A percentile compares a stretch with the other conserved stretches of the same genome.
Conservation (phyloP, 2,888 invertebrate genomes). For the Trissolcus japonicus region DNA sequence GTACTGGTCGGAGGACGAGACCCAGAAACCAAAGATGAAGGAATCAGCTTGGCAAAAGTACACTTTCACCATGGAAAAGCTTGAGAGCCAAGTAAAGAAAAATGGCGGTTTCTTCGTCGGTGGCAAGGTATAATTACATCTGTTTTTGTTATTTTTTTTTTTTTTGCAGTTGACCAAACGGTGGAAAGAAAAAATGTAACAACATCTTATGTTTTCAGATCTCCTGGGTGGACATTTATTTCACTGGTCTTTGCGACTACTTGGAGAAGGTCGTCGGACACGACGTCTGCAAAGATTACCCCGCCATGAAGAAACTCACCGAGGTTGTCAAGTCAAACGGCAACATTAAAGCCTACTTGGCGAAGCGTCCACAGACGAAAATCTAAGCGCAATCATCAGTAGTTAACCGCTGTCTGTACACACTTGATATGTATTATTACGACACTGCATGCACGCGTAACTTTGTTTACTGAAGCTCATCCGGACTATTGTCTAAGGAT, state of each 20-base stretch:
- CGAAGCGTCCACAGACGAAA: conserved; percentile 66
- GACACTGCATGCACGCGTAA: conserved; percentile 4
- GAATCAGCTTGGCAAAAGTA: conserved; percentile 62
- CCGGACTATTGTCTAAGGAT: conserved; percentile 4
- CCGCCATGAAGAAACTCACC: conserved; percentile 74
- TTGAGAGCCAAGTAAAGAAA: conserved; percentile 67
- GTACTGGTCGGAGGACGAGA: conserved; percentile 66
- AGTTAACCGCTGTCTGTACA: conserved; percentile 2
- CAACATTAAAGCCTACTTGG: conserved; percentile 75
- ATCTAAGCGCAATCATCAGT: conserved; percentile 28
- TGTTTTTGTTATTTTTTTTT: too few relatives aligned
- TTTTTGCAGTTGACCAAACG: not conserved
- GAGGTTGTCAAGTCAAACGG: conserved; percentile 73
- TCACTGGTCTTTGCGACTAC: conserved; percentile 72
- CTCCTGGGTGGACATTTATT: conserved; percentile 77
- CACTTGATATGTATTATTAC: conserved; percentile 3
- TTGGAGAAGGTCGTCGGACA: conserved; percentile 64
- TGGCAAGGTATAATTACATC: conserved; percentile 64
- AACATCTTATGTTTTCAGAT: conserved; percentile 67
- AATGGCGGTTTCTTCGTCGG: conserved; percentile 71
- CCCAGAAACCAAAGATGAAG: conserved; percentile 64
- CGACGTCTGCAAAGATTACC: conserved; percentile 74
- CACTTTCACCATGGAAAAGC: conserved; percentile 61
- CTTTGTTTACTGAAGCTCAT: conserved; percentile 1
- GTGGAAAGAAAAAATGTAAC: not conserved